A percentile compares a stretch with the other conserved stretches of the same genome.
phyloP scores from a whole-genome alignment of 2,797 vertebrate species.

The Platyrinchus mystaceus region DNA sequence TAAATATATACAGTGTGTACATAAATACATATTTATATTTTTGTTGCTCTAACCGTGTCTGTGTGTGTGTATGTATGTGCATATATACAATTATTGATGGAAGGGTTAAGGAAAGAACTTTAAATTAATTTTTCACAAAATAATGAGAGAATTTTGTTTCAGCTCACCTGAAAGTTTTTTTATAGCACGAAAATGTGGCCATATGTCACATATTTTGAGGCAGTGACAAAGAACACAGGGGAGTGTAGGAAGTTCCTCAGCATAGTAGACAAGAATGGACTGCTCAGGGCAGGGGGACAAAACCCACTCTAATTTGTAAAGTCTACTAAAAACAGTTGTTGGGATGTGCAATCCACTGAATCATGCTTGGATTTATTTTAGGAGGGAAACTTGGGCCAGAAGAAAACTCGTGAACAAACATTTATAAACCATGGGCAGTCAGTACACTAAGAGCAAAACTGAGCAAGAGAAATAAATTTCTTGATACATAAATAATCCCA shows the following conservation, averaged over 20 bases:
- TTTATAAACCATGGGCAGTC: neutral
- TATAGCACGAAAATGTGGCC: neutral
- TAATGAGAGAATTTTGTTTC: neutral
- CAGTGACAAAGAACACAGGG: accelerated
- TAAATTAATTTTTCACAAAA: neutral
- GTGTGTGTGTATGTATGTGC: neutral
- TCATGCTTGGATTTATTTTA: neutral
- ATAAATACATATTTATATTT: neutral
- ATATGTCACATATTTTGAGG: neutral
- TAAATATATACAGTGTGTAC: neutral
- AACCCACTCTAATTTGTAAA: neutral
- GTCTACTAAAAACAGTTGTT: neutral
- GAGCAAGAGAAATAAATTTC: neutral
- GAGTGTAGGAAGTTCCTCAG: neutral
- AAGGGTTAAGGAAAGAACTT: neutral
- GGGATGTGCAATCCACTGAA: neutral
- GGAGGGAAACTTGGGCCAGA: neutral
- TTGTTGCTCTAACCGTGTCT: neutral
- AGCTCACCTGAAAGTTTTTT: neutral
- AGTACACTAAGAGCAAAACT: neutral
- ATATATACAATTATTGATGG: neutral
- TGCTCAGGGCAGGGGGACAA: neutral
- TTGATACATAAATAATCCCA: neutral
- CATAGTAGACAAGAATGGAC: neutral
- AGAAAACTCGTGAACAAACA: neutral